A percentile compares a stretch with the other conserved stretches of the same genome.
Conservation (phyloP, 53 echinoderm and acorn worm genomes). For the Mesocentrotus franciscanus region DNA sequence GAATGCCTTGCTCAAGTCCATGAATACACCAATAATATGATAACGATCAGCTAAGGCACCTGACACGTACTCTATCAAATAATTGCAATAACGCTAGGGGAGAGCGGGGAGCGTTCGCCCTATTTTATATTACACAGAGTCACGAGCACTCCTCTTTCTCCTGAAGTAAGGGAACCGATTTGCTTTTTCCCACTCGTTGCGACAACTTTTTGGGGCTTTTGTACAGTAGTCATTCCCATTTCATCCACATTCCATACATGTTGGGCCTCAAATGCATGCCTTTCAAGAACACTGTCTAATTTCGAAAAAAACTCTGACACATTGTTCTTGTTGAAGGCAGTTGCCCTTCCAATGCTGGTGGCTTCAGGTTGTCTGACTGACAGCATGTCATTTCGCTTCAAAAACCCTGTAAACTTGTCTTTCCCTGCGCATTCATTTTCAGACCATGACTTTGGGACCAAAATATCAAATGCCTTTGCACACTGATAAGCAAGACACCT, state of each 20-base stretch:
- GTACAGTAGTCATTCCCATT: background rate
- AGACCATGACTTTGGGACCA: background rate
- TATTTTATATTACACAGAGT: too few relatives aligned
- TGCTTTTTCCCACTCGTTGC: background rate
- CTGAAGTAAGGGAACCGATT: background rate
- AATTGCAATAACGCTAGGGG: too few relatives aligned
- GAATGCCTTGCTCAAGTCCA: too few relatives aligned
- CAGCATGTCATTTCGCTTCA: background rate
- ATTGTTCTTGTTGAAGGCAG: background rate
- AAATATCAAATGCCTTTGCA: background rate
- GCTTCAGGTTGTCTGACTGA: slow-evolving; percentile 6
- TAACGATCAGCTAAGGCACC: too few relatives aligned
- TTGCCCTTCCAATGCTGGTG: slow-evolving; percentile 37
- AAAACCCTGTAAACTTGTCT: slow-evolving; percentile 20
- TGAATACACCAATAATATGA: too few relatives aligned
- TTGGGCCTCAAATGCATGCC: background rate
- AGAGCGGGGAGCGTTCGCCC: too few relatives aligned
- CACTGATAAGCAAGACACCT: too few relatives aligned
- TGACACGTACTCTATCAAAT: too few relatives aligned
- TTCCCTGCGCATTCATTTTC: background rate
- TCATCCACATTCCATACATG: slow-evolving; percentile 9
- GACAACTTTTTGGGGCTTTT: background rate
- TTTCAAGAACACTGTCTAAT: background rate
- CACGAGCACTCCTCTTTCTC: background rate
- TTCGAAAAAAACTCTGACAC: background rate